Conservation (phyloP, 2,797 vertebrate genomes). For the Megaceryle alcyon region DNA sequence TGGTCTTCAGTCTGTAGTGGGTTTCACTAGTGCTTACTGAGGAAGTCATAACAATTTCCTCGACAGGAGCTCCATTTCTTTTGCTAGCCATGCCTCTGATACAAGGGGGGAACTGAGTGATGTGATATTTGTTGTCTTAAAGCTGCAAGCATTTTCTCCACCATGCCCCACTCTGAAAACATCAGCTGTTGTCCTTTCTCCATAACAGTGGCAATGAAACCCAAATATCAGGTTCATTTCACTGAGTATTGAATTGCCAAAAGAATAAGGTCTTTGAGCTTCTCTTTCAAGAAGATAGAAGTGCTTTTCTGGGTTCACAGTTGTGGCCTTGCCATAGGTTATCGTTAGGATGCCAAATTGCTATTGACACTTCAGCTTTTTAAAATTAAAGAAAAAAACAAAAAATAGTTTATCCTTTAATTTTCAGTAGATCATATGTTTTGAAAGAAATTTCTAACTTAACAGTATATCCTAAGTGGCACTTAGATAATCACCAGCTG, state of each 20-base stretch:
- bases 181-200: neutral
- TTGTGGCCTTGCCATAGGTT: neutral
- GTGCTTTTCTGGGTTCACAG: neutral
- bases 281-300: neutral
- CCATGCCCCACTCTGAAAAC: neutral
- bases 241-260: neutral
- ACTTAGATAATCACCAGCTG: neutral
- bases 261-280: neutral
- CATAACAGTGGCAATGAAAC: neutral
- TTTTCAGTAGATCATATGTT: neutral
- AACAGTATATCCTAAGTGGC: neutral
- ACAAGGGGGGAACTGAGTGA: neutral
- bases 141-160: neutral
- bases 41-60: neutral
- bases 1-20: neutral
- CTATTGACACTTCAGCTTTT: neutral
- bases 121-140: neutral
- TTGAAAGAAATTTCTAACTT: neutral
- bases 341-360: neutral
- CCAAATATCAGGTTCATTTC: neutral
- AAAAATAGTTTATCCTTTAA: neutral
- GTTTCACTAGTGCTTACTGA: neutral
- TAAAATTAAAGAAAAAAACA: neutral
- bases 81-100: neutral
- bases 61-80: neutral